phyloP scores from a whole-genome alignment of 2,797 vertebrate species.

The Enteromius paludinosus region DNA sequence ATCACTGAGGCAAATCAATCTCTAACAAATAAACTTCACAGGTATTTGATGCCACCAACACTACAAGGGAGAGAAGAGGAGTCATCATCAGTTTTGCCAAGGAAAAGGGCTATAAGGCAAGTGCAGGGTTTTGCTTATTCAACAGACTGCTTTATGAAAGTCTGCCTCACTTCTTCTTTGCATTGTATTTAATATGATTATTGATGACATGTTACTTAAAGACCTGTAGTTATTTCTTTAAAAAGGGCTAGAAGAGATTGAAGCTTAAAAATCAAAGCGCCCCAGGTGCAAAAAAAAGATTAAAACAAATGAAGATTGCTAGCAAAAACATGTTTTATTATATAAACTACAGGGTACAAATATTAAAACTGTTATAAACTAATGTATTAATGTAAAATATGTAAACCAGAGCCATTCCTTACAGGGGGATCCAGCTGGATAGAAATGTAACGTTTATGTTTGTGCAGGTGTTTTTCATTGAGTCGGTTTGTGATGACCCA shows the following conservation, averaged over 20 bases:
- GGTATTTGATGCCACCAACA: constrained; percentile 95
- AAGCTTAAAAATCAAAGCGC: background rate
- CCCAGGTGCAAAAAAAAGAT: background rate
- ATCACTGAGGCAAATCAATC: background rate
- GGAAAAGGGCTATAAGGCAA: constrained; percentile 88
- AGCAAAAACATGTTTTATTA: background rate
- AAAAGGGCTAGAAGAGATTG: background rate
- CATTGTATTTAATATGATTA: background rate
- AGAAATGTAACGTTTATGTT: background rate
- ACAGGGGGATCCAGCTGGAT: background rate
- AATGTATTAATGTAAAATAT: background rate
- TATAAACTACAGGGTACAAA: background rate
- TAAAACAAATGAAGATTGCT: background rate
- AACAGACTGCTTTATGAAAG: background rate
- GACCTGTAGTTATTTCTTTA: background rate
- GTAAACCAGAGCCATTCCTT: background rate
- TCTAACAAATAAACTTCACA: constrained; percentile 58
- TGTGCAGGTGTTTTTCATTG: constrained; percentile 81
- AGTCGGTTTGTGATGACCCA: constrained; percentile 81
- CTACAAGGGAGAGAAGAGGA: constrained; percentile 85
- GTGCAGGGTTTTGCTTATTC: constrained; percentile 45
- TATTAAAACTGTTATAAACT: background rate
- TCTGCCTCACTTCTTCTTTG: background rate
- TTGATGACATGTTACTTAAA: background rate
- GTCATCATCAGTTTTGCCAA: constrained; percentile 84